Conservation (phyloP, 2,888 invertebrate species). For the Julus scandinavius region DNA sequence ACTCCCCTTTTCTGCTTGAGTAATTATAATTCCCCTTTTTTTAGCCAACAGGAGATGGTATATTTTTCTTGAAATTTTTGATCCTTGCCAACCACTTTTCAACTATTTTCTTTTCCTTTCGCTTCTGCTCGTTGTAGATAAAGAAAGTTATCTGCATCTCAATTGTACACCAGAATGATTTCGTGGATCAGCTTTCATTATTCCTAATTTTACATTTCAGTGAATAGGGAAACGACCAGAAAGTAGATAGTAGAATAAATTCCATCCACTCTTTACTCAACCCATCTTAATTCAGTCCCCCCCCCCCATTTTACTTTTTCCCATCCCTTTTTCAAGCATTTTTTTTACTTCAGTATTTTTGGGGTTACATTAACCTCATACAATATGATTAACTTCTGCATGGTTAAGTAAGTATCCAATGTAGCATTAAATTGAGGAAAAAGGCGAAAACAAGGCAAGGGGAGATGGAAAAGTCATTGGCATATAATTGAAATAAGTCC, state of each 20-base stretch:
- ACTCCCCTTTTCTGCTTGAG: too few species aligned
- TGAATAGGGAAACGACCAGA: conserved; percentile 35
- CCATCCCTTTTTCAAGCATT: not conserved
- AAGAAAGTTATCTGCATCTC: conserved; percentile 26
- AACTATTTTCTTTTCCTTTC: too few species aligned
- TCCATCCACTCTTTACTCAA: conserved; percentile 20
- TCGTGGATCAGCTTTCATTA: conserved; percentile 36
- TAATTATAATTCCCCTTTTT: too few species aligned
- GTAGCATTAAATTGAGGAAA: conserved; percentile 37
- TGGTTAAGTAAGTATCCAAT: conserved; percentile 28
- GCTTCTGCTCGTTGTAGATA: conserved; percentile 37
- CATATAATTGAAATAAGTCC: too few species aligned
- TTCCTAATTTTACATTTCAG: conserved; percentile 42
- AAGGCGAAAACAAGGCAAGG: conserved; percentile 30
- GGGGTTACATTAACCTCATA: conserved; percentile 30
- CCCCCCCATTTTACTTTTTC: not conserved
- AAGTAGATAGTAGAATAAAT: not conserved
- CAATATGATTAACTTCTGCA: conserved; percentile 23
- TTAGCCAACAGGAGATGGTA: too few species aligned
- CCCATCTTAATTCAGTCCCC: not conserved
- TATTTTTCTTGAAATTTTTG: too few species aligned
- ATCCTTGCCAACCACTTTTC: too few species aligned
- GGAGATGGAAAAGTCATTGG: not conserved
- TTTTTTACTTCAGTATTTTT: not conserved
- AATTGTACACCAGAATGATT: conserved; percentile 36